Percentiles rank a stretch among this genome's conserved stretches.
Evolutionary conservation across 92 coral and sea anemone genomes (phyloP).

Genomic region (Epizoanthus illoricatus): DNA sequence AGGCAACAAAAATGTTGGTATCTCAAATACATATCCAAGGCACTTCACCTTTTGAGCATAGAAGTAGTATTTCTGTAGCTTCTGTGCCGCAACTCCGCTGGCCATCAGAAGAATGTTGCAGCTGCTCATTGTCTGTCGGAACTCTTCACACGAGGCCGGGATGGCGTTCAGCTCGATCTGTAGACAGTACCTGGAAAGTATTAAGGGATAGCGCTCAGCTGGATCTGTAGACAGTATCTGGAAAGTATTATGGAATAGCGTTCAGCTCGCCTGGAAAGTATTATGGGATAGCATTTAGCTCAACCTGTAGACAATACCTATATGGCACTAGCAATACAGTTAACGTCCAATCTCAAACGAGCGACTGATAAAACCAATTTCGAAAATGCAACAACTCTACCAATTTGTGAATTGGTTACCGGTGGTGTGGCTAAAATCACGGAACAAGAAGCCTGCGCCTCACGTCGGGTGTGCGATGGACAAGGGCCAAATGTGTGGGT

Average conservation of each 20-base stretch:
- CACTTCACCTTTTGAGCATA: slow-evolving; percentile 78
- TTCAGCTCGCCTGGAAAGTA: slow-evolving; percentile 54
- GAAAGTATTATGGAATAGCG: slow-evolving; percentile 53
- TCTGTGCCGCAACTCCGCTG: slow-evolving; percentile 69
- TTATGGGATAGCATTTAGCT: slow-evolving; percentile 41
- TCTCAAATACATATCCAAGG: neutral
- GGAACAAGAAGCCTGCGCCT: too few relatives aligned
- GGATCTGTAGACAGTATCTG: slow-evolving; percentile 62
- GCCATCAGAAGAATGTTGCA: slow-evolving; percentile 80
- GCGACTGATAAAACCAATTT: too few relatives aligned
- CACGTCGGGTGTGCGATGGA: too few relatives aligned
- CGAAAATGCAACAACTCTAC: too few relatives aligned
- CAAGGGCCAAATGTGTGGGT: too few relatives aligned
- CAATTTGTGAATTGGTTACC: too few relatives aligned
- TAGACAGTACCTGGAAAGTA: slow-evolving; percentile 54
- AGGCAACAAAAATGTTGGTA: too few relatives aligned
- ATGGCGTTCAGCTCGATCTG: slow-evolving; percentile 52
- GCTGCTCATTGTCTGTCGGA: slow-evolving; percentile 58
- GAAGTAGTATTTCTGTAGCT: slow-evolving; percentile 80
- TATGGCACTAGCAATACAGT: too few relatives aligned
- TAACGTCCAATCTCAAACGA: too few relatives aligned
- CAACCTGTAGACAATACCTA: too few relatives aligned
- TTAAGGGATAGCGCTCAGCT: slow-evolving; percentile 56
- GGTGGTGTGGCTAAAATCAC: too few relatives aligned
- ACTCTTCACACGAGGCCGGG: slow-evolving; percentile 67